A percentile compares a stretch with the other conserved stretches of the same genome.
These are phyloP conservation scores for Mohoua ochrocephala DNA, from an alignment of 2,113 vertebrate species.

Conservation along the genomic window DNA sequence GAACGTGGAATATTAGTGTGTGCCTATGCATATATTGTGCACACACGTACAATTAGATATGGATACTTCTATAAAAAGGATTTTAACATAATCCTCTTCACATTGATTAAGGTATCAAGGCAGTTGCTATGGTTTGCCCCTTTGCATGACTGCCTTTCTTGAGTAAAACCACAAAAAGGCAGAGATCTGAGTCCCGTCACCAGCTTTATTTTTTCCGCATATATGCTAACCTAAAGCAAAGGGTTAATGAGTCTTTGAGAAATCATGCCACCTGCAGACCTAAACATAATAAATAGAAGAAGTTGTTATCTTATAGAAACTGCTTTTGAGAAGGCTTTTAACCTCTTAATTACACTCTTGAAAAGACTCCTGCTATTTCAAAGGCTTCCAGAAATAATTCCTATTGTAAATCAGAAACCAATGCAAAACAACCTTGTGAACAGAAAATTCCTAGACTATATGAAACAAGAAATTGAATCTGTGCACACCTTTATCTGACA, in stretches of 20 bases:
- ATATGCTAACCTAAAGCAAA: not conserved
- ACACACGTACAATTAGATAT: not conserved
- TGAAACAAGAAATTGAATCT: slow-evolving; percentile 71
- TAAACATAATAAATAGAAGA: slow-evolving; percentile 5
- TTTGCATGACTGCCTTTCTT: not conserved
- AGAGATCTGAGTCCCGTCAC: not conserved
- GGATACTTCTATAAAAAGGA: not conserved
- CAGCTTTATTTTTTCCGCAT: not conserved
- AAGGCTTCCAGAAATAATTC: slow-evolving; percentile 59
- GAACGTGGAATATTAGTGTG: not conserved
- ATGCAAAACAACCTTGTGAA: slow-evolving; percentile 64
- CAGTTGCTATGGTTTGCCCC: not conserved
- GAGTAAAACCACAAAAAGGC: not conserved
- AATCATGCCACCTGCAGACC: slow-evolving; percentile 13
- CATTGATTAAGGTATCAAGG: not conserved
- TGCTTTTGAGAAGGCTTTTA: slow-evolving; percentile 47
- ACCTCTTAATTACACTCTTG: slow-evolving; percentile 42
- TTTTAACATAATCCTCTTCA: not conserved
- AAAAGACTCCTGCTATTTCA: slow-evolving; percentile 42
- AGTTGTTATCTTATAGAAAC: slow-evolving; percentile 9
- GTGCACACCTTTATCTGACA: slow-evolving; percentile 67
- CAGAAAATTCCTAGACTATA: slow-evolving; percentile 54
- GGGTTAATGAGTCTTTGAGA: not conserved
- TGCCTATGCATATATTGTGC: not conserved
- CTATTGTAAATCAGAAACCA: slow-evolving; percentile 62